Evolutionary conservation across 2,113 vertebrate species (phyloP).

Genomic region (Odontesthes bonariensis): DNA sequence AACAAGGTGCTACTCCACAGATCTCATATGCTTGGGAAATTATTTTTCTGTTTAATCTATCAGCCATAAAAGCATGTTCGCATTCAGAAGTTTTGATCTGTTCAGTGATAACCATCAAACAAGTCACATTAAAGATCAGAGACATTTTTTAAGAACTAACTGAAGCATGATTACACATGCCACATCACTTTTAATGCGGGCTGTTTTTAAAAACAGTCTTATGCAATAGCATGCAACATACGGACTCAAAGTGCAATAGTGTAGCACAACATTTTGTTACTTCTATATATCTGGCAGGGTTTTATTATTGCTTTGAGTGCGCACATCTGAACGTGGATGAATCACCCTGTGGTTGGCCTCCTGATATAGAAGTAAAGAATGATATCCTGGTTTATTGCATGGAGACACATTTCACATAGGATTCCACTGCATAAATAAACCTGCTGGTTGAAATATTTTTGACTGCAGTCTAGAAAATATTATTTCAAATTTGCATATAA

Average conservation of each 20-base stretch:
- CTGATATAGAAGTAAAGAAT: too few species aligned
- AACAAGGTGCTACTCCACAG: background rate
- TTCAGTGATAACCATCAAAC: conserved; percentile 39
- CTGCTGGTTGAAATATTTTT: too few species aligned
- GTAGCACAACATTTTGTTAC: too few species aligned
- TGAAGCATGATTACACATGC: background rate
- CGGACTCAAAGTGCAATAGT: too few species aligned
- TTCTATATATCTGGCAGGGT: too few species aligned
- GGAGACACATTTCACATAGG: background rate
- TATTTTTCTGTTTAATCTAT: conserved; percentile 17
- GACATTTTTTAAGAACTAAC: background rate
- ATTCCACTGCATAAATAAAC: background rate
- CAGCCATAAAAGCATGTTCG: conserved; percentile 14
- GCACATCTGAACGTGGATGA: too few species aligned
- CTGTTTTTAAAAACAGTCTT: background rate
- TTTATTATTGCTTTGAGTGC: too few species aligned
- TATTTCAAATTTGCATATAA: too few species aligned
- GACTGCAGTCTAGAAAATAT: too few species aligned
- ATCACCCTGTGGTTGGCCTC: too few species aligned
- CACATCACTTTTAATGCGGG: background rate
- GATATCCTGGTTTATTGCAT: background rate
- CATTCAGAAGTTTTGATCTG: conserved; percentile 24
- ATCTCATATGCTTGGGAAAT: conserved; percentile 16
- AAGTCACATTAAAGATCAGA: conserved; percentile 25
- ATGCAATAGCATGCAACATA: background rate